Percentiles rank a stretch among this genome's conserved stretches.
Conservation (phyloP, 1,140 invertebrate species). For the Anoplolepis gracilipes region DNA sequence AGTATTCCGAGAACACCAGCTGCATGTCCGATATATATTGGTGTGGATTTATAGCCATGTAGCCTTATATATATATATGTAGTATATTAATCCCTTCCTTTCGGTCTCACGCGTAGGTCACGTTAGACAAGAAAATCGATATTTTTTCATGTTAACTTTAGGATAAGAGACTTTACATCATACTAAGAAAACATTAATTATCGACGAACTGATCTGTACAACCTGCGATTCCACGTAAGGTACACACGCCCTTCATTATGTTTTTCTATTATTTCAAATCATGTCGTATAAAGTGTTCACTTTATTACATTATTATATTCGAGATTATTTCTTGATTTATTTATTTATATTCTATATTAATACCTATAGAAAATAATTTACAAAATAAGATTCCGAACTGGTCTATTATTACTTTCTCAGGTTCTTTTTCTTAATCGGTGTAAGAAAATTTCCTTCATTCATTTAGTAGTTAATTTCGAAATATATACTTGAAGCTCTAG, state of each 20-base stretch:
- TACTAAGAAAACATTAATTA: not conserved
- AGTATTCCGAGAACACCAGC: constrained; percentile 37
- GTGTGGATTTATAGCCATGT: constrained; percentile 32
- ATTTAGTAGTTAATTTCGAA: not conserved
- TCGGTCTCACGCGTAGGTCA: not conserved
- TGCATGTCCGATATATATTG: constrained; percentile 27
- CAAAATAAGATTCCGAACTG: not conserved
- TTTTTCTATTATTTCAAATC: not conserved
- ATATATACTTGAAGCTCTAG: constrained; percentile 18
- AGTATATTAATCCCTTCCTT: constrained; percentile 14
- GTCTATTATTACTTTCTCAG: not conserved
- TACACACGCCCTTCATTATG: not conserved
- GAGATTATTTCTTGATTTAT: not conserved
- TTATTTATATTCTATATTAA: not conserved
- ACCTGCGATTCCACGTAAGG: not conserved
- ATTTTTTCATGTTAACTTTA: not conserved
- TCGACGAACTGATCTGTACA: not conserved
- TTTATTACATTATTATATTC: not conserved
- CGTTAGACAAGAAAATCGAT: constrained; percentile 28
- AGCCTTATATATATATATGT: not conserved
- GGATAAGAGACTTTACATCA: not conserved
- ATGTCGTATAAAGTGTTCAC: not conserved
- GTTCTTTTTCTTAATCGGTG: not conserved
- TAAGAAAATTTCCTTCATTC: not conserved
- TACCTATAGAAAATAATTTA: not conserved